phyloP scores from a whole-genome alignment of 2,888 invertebrate species.

The Heliconius sara region DNA sequence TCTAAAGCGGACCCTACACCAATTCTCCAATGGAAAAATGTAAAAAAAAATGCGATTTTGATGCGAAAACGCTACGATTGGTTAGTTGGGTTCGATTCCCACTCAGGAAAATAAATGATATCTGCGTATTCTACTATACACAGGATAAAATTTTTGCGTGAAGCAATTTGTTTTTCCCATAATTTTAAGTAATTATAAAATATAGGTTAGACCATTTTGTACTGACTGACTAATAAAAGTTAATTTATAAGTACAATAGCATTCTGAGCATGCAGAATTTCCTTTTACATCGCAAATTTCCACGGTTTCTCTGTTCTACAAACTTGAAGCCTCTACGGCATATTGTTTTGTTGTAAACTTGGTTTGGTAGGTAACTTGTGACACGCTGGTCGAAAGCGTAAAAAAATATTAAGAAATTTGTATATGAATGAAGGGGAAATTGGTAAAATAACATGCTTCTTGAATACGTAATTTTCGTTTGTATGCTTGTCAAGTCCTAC shows the following conservation, averaged over 20 bases:
- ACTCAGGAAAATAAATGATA: too few relatives aligned
- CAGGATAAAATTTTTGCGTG: not conserved
- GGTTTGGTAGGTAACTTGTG: not conserved
- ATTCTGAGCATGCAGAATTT: slow-evolving; percentile 21
- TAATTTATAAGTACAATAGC: slow-evolving; percentile 17
- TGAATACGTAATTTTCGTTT: too few relatives aligned
- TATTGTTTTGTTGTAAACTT: slow-evolving; percentile 11
- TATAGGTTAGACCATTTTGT: not conserved
- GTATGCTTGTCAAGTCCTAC: too few relatives aligned
- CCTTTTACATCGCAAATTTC: slow-evolving; percentile 17
- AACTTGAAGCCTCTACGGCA: slow-evolving; percentile 7
- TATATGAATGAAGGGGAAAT: not conserved
- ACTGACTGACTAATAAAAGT: slow-evolving; percentile 9
- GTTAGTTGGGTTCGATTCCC: too few relatives aligned
- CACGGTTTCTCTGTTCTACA: slow-evolving; percentile 29
- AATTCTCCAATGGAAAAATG: too few relatives aligned
- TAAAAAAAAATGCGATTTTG: too few relatives aligned
- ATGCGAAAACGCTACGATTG: too few relatives aligned
- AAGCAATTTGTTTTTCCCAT: not conserved
- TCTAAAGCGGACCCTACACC: too few relatives aligned
- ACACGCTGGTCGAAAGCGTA: slow-evolving; percentile 15
- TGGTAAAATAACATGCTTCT: not conserved
- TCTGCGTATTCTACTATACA: too few relatives aligned
- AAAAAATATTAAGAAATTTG: slow-evolving; percentile 5
- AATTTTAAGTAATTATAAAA: slow-evolving; percentile 7